phyloP scores from a whole-genome alignment of 2,113 vertebrate genomes.

The Cyanocitta stelleri region DNA sequence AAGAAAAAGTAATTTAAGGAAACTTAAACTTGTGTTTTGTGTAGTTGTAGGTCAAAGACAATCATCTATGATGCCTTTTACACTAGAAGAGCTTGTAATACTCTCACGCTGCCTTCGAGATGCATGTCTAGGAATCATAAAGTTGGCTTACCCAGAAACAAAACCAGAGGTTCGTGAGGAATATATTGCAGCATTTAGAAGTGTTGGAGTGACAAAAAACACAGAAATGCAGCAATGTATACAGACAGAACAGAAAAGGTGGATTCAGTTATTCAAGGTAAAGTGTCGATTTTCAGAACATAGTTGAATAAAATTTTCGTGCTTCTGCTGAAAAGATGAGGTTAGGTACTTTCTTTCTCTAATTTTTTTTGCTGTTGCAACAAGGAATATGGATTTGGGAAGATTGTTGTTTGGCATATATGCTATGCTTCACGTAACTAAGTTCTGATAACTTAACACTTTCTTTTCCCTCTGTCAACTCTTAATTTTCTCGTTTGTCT shows the following conservation, averaged over 20 bases:
- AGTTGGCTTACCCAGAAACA: slow-evolving; percentile 93
- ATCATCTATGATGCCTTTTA: slow-evolving; percentile 97
- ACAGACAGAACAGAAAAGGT: slow-evolving; percentile 90
- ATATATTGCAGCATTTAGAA: slow-evolving; percentile 89
- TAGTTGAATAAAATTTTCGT: neutral
- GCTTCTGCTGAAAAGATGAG: neutral
- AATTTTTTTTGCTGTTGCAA: neutral
- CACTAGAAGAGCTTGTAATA: slow-evolving; percentile 84
- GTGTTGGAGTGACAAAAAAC: slow-evolving; percentile 87
- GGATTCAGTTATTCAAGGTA: slow-evolving; percentile 98
- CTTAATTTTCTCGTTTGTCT: neutral
- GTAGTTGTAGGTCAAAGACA: slow-evolving; percentile 81
- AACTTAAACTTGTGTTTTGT: neutral
- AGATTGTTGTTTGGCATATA: neutral
- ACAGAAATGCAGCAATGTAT: slow-evolving; percentile 86
- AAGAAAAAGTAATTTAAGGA: neutral
- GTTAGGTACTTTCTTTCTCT: neutral
- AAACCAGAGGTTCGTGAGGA: slow-evolving; percentile 92
- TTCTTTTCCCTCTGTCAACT: neutral
- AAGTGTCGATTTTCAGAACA: neutral
- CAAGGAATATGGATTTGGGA: neutral
- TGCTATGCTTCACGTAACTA: neutral
- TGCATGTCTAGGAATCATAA: slow-evolving; percentile 95
- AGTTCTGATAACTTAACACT: neutral
- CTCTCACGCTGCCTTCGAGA: slow-evolving; percentile 93